Base-by-base conservation (phyloP, 1,140 invertebrate species). In the Drosophila ironensis region DNA sequence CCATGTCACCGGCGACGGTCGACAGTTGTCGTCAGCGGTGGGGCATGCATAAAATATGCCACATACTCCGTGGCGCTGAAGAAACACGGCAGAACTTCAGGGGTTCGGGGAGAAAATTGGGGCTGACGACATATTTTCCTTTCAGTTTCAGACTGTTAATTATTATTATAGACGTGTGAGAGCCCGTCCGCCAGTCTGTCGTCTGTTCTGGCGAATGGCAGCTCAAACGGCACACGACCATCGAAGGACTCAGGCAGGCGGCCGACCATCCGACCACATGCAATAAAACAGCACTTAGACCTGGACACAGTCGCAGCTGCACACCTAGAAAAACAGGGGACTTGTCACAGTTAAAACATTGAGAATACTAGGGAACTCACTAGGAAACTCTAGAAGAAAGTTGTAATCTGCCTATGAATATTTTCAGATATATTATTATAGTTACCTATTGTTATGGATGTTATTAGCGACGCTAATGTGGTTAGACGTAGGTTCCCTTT, bases 111-210 rank as follows among this genome's bases (percentile, higher is more conserved):
- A 33, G 30, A 14, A 30, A 47, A 63, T 38, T 47, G 64, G 38
- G 40, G 44, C 64, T 51, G 67, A 51, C 67, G 66, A 71, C 67
- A 71, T 71, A 71, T 71, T 71, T 71, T 71, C 66, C 67, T 71
- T 70, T 56, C 60, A 53, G 67, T 86, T 82, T 80, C 80, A 86
- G 75, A 70, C 81, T 86, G 80, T 86, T 86, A 86, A 86, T 86
- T 86, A 86, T 84, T 84, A 84, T 86, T 86, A 86, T 86, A 86
- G 80, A 86, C 80, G 81, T 86, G 80, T 75, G 80, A 73, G 69
- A n/a, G n/a, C n/a, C n/a, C 51, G 69, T 84, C 59, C 57, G 68
- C 60, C 67, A 12, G 11, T 14, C 14, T 12, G 12, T 70, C 54
- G 78, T 66, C 72, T 70, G 61, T 45, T 27, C 19, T 9, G 35